Base-by-base conservation (phyloP, 2,888 invertebrate genomes). In the Physocephala rufipes region DNA sequence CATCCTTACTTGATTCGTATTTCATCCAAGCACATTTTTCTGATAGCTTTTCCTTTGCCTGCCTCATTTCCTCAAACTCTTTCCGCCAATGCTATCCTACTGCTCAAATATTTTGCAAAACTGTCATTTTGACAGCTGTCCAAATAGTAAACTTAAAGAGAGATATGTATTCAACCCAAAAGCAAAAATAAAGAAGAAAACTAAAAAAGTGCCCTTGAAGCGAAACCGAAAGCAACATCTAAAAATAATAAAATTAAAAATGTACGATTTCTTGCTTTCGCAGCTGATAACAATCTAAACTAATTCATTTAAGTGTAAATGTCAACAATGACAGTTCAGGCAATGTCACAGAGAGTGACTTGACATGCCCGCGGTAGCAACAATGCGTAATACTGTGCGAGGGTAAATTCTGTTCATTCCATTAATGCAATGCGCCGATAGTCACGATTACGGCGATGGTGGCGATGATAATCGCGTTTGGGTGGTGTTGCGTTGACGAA, bases 91-190 rank as follows among this genome's bases (percentile, higher is more conserved):
- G 45, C 15, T 15, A 45, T 45, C 12, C 45, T 12, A 45, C 9
- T 49, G 3, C 19, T 19, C n/a, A 4, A 26, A 58, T 63, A 4
- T 63, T 63, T 36, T 63, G 63, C 59, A 67, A 64, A 36, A 68
- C 64, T 72, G 72, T 72, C 68, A 68, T 36, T 69, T 69, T 74
- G 73, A 73, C 74, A 74, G 73, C 72, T 74, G 74, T 74, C 74
- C 71, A 73, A 73, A 73, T 74, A 71, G 72, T 62, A 73, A 73
- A 66, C 55, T 55, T 12, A 21, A 43, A 1, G 67, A 24, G n/a
- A 36, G 12, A 36, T 36, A 12, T 21, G 53, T 21, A 28, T n/a
- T 30, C 26, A 13, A 7, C 15, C 30, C 26, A 15, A 4, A 36
- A 45, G 7, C 16, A 43, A 36, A 45, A 47, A 64, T 19, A n/a